A percentile compares a stretch with the other conserved stretches of the same genome.
Conservation (phyloP, 2,113 vertebrate genomes). For the Aleadryas rufinucha region DNA sequence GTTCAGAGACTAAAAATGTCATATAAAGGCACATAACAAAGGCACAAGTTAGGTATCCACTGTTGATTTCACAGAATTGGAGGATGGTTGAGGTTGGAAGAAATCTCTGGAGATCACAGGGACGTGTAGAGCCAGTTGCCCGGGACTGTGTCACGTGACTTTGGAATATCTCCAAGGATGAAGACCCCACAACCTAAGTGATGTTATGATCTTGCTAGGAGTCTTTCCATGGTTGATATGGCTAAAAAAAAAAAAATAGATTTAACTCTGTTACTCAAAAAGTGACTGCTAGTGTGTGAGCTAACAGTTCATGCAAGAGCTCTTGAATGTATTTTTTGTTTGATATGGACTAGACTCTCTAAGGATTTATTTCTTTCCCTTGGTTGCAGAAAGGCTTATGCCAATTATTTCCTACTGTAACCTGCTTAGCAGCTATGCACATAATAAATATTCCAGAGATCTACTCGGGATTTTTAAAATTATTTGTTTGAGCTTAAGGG, state of each 20-base stretch:
- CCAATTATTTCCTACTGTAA: not conserved
- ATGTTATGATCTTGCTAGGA: not conserved
- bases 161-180: not conserved
- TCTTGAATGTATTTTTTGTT: not conserved
- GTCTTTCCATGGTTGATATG: not conserved
- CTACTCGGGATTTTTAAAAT: not conserved
- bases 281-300: not conserved
- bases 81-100: not conserved
- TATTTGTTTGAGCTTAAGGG: not conserved
- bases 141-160: not conserved
- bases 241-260: not conserved
- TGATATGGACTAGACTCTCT: not conserved
- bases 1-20: not conserved
- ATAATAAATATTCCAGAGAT: not conserved
- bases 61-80: not conserved
- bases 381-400: not conserved
- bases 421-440: not conserved
- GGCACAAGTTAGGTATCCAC: not conserved
- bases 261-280: not conserved
- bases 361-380: not conserved
- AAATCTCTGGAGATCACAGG: not conserved
- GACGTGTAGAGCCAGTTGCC: not conserved
- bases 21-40: not conserved
- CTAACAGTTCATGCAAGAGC: not conserved
- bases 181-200: not conserved